Evolutionary conservation across 2,888 invertebrate genomes (phyloP).

Genomic region (Drosophila limbata): DNA sequence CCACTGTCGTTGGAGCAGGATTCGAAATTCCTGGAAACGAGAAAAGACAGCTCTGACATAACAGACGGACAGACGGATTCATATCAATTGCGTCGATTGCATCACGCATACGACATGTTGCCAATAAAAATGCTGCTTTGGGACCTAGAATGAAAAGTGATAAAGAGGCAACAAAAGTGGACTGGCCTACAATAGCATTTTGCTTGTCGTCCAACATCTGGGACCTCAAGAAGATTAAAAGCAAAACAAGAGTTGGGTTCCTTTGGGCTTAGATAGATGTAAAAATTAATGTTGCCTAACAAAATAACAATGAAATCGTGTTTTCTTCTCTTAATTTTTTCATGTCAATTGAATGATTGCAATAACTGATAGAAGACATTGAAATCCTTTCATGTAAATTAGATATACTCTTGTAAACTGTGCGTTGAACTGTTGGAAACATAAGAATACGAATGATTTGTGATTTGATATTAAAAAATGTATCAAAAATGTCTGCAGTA

Average conservation of each 20-base stretch:
- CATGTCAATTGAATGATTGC: slow-evolving; percentile 47
- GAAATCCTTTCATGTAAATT: slow-evolving; percentile 12
- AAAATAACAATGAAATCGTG: slow-evolving; percentile 15
- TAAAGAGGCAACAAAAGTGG: slow-evolving; percentile 45
- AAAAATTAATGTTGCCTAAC: slow-evolving; percentile 33
- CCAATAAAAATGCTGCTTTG: slow-evolving; percentile 66
- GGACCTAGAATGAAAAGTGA: slow-evolving; percentile 43
- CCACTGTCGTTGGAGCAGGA: slow-evolving; percentile 37
- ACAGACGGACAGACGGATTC: slow-evolving; percentile 35
- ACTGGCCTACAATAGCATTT: slow-evolving; percentile 37
- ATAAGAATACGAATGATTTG: neutral
- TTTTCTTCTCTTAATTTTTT: neutral
- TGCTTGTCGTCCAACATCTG: slow-evolving; percentile 39
- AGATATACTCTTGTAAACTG: neutral
- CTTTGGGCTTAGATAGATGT: slow-evolving; percentile 28
- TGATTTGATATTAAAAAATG: neutral
- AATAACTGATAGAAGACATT: slow-evolving; percentile 33
- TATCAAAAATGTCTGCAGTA: too few species aligned
- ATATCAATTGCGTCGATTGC: slow-evolving; percentile 72
- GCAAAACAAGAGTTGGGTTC: slow-evolving; percentile 48
- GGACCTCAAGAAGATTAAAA: slow-evolving; percentile 43
- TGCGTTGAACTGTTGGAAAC: neutral
- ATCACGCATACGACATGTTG: slow-evolving; percentile 77
- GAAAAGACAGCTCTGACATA: slow-evolving; percentile 1
- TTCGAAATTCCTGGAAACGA: slow-evolving; percentile 34